phyloP scores from a whole-genome alignment of 1,140 invertebrate species.

The Agrilus planipennis region DNA sequence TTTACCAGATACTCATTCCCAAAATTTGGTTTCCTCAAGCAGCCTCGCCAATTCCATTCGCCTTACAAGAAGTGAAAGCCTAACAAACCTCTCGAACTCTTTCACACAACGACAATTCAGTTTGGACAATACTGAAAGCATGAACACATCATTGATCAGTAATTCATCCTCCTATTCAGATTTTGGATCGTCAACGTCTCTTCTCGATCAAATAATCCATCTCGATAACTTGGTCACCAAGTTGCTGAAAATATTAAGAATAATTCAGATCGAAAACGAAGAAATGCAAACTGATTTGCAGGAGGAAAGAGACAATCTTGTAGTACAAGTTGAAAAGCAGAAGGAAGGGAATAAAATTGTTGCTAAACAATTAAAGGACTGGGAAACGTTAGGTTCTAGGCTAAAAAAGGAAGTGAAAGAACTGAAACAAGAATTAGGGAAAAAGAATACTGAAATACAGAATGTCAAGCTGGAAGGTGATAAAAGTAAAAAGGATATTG shows the following conservation, averaged over 20 bases:
- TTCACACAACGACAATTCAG: slow-evolving; percentile 45
- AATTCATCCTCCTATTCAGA: slow-evolving; percentile 33
- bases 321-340: slow-evolving; percentile 27
- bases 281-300: slow-evolving; percentile 49
- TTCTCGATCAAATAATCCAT: slow-evolving; percentile 62
- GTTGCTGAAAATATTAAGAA: slow-evolving; percentile 57
- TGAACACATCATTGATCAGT: slow-evolving; percentile 25
- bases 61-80: slow-evolving; percentile 41
- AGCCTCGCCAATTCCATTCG: slow-evolving; percentile 26
- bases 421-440: slow-evolving; percentile 37
- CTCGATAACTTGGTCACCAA: slow-evolving; percentile 63
- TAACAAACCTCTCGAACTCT: slow-evolving; percentile 52
- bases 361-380: slow-evolving; percentile 40
- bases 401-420: slow-evolving; percentile 41
- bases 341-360: slow-evolving; percentile 31
- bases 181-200: slow-evolving; percentile 31
- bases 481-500: slow-evolving; percentile 37
- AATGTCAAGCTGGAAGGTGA: slow-evolving; percentile 39
- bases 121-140: slow-evolving; percentile 17
- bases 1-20: slow-evolving; percentile 50
- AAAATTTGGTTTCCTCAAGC: slow-evolving; percentile 54
- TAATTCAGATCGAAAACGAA: slow-evolving; percentile 57
- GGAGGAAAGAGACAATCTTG: slow-evolving; percentile 37
- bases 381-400: slow-evolving; percentile 39
- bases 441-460: slow-evolving; percentile 38